Evolutionary conservation across 2,797 vertebrate species (phyloP), one percentile per base, ranked within the genome.

Genomic region (Vespertilio murinus): DNA sequence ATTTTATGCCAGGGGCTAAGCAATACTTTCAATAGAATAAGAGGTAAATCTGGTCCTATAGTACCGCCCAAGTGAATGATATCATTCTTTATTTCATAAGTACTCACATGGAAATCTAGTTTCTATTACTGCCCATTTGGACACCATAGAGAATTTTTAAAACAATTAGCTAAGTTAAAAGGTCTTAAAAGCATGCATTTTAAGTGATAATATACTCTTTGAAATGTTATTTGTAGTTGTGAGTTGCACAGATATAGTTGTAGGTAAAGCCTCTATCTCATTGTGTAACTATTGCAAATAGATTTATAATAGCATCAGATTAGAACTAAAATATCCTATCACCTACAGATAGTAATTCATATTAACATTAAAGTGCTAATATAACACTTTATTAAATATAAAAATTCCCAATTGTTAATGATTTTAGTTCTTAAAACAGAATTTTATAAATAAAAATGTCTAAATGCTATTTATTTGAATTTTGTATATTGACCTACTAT

Each of bases 161-260:
- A 78, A 74, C 14, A n/a, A 67, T 64, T 65, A 90, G 11, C 45
- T 83, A 61, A 90, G 38, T 79, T 87, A 91, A 85, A 91, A 74
- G 94, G 35, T 81, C 35, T 91, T 18, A 74, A 56, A 67, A 56
- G 47, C 1, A 6, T 69, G 30, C 33, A 30, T 78, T 92, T 78
- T 85, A 52, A 84, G 30, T 33, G 30, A 61, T 28, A 3, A 22
- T 74, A 3, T 77, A 23, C 8, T 52, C 11, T 93, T 35, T 78
- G 6, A 84, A 90, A 33, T 75, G 9, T 78, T 38, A 71, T 89
- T 92, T 87, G 6, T 45, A 52, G 17, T 52, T 82, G 9, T 82
- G 28, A 20, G 70, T 79, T 87, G 45, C 35, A 11, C 67, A 64
- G 28, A 47, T 77, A 75, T 4, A 47, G 11, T 40, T 47, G 49